Evolutionary conservation across 2,888 invertebrate species (phyloP).

Genomic region (Pachycephus smyrnensis): DNA sequence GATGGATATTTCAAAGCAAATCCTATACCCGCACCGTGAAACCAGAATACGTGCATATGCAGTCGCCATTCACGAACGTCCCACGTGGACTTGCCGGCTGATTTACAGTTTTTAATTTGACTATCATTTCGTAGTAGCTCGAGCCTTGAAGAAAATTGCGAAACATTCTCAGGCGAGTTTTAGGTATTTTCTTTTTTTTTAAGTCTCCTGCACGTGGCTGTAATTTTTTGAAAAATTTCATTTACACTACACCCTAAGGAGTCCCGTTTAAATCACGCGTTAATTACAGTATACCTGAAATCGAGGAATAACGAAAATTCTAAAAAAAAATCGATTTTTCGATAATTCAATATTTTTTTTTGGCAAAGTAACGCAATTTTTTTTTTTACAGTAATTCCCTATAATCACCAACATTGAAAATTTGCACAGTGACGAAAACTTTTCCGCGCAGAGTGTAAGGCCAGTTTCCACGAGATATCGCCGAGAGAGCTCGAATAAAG

Average conservation of each 20-base stretch:
- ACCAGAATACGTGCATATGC: neutral
- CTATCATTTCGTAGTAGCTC: slow-evolving; percentile 44
- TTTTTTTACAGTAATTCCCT: neutral
- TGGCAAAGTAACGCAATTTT: neutral
- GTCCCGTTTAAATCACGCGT: too few relatives aligned
- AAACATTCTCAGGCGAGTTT: slow-evolving; percentile 39
- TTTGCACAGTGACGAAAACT: slow-evolving; percentile 47
- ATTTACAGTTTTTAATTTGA: slow-evolving; percentile 63
- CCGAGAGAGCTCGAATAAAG: slow-evolving; percentile 51
- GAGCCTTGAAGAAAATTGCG: slow-evolving; percentile 18
- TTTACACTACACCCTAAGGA: neutral
- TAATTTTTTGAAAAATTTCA: slow-evolving; percentile 20
- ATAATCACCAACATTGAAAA: slow-evolving; percentile 9
- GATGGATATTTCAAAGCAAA: neutral
- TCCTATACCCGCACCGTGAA: neutral
- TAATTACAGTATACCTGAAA: too few relatives aligned
- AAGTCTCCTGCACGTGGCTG: slow-evolving; percentile 31
- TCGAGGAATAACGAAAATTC: too few relatives aligned
- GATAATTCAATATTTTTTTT: neutral
- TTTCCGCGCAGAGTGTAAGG: slow-evolving; percentile 52
- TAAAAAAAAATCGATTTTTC: too few relatives aligned
- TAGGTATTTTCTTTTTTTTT: too few relatives aligned
- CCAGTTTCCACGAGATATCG: slow-evolving; percentile 55
- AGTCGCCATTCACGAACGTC: neutral
- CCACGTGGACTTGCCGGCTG: slow-evolving; percentile 49